Evolutionary conservation across 2,888 invertebrate species (phyloP), one percentile per base, ranked within the genome.

Genomic region (Cheilosia urbana): DNA sequence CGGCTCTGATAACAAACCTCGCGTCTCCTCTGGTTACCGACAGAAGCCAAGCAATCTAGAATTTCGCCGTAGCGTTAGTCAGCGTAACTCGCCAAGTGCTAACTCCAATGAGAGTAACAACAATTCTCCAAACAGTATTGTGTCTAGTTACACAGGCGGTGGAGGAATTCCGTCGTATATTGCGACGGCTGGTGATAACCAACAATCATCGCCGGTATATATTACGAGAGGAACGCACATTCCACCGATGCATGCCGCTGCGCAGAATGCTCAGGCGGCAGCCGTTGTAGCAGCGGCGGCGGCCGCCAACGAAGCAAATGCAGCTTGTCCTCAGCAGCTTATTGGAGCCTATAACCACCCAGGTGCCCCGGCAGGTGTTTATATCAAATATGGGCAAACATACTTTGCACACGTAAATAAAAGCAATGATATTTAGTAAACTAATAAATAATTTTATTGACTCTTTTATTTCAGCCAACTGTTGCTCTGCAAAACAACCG

Each of bases 341-440:
- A 87, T 94, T 92, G 89, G 94, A 92, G 89, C 93, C 92, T 83
- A 94, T 92, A 89, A 94, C 93, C 87, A 92, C 93, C 91, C 91
- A 91, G 80, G 92, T 92, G 11, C 90, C 91, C 51, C 93, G 91
- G 81, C 93, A 89, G 90, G 92, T 90, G 91, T 92, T 81, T 92
- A 92, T 88, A 89, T 92, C 57, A 92, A 92, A 90, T 92, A 92
- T 87, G 92, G 92, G 75, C 92, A 91, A 87, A 91, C 92, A 77
- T 92, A 92, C 90, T 92, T 91, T 88, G 90, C 92, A 80, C 92
- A 92, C 88, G 92, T 92, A 89, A 90, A 91, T 88, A 24, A 15
- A 17, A 24, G 24, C 9, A 27, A 19, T 40, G 13, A 30, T 1
- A 27, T 53, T 34, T 17, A 1, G 17, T 19, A 24, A 21, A 34